Percentiles rank a stretch among this genome's conserved stretches.
phyloP scores from a whole-genome alignment of 2,797 vertebrate genomes.

The Sylvia borin region DNA sequence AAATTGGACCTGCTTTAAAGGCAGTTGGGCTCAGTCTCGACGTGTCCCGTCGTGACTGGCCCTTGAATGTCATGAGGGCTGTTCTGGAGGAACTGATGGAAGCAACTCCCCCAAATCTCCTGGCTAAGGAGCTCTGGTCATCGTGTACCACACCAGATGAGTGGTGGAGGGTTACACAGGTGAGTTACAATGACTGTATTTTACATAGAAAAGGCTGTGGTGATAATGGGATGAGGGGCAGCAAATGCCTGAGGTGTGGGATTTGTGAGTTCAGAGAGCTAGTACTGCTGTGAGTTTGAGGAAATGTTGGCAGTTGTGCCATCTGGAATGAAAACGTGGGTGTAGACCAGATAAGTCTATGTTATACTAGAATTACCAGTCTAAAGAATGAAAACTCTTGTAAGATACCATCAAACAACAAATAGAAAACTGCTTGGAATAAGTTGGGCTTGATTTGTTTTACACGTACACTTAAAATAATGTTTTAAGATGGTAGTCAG shows the following conservation, averaged over 20 bases:
- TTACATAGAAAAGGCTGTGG: not conserved
- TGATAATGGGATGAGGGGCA: not conserved
- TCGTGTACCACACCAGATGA: slow-evolving; percentile 95
- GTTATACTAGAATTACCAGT: not conserved
- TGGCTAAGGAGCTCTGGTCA: slow-evolving; percentile 99
- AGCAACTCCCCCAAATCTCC: slow-evolving; percentile 92
- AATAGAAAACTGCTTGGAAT: slow-evolving; percentile 11
- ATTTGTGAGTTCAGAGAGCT: not conserved
- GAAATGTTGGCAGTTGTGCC: not conserved
- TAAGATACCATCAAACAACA: not conserved
- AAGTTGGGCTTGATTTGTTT: slow-evolving; percentile 22
- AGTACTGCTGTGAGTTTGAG: not conserved
- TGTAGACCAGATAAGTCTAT: not conserved
- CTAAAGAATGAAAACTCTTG: not conserved
- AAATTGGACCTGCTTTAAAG: slow-evolving; percentile 94
- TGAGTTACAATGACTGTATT: slow-evolving; percentile 39
- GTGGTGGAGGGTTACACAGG: slow-evolving; percentile 99
- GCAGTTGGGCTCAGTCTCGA: slow-evolving; percentile 92
- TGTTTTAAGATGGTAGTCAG: slow-evolving; percentile 46
- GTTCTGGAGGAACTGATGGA: slow-evolving; percentile 97
- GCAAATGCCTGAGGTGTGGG: not conserved
- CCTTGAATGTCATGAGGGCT: slow-evolving; percentile 93
- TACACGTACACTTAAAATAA: slow-evolving; percentile 9
- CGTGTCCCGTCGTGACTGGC: slow-evolving; percentile 95
- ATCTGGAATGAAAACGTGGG: not conserved